These are phyloP conservation scores for Drosophila limbata DNA, from an alignment of 2,888 invertebrate species.

Conservation along the genomic window DNA sequence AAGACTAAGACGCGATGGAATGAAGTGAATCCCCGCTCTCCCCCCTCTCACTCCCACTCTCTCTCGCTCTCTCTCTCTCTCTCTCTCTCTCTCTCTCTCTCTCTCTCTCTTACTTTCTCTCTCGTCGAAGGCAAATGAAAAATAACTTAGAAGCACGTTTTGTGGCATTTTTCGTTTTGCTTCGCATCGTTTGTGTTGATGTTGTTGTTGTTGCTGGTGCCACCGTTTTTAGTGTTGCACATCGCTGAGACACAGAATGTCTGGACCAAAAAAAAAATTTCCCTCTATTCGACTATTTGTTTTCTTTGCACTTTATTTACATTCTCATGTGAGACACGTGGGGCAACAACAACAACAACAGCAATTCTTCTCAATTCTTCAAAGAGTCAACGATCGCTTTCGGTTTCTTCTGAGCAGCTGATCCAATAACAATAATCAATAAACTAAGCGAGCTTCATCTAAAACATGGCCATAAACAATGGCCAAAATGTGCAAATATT, in stretches of 20 bases:
- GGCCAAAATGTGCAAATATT: slow-evolving; percentile 50
- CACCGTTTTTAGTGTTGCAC: slow-evolving; percentile 52
- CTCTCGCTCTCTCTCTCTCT: slow-evolving; percentile 2
- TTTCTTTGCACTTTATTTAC: neutral
- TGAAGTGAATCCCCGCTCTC: slow-evolving; percentile 4
- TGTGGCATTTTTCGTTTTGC: slow-evolving; percentile 67
- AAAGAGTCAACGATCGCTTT: slow-evolving; percentile 9
- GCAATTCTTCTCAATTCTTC: neutral
- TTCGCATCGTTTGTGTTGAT: slow-evolving; percentile 28
- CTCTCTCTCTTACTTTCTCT: neutral
- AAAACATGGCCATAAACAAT: slow-evolving; percentile 50
- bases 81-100: neutral
- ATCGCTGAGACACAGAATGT: slow-evolving; percentile 38
- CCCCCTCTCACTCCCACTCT: neutral
- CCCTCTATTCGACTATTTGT: slow-evolving; percentile 6
- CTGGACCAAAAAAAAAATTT: slow-evolving; percentile 8
- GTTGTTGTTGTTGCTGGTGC: slow-evolving; percentile 25
- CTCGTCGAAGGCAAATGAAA: slow-evolving; percentile 68
- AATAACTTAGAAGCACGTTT: slow-evolving; percentile 82
- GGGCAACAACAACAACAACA: neutral
- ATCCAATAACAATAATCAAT: slow-evolving; percentile 52
- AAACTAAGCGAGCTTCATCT: slow-evolving; percentile 30
- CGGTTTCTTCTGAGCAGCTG: slow-evolving; percentile 40
- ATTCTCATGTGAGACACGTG: slow-evolving; percentile 25
- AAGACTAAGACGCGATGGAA: slow-evolving; percentile 16